Evolutionary conservation across 1,140 invertebrate species (phyloP).

Genomic region (Oryzaephilus surinamensis): DNA sequence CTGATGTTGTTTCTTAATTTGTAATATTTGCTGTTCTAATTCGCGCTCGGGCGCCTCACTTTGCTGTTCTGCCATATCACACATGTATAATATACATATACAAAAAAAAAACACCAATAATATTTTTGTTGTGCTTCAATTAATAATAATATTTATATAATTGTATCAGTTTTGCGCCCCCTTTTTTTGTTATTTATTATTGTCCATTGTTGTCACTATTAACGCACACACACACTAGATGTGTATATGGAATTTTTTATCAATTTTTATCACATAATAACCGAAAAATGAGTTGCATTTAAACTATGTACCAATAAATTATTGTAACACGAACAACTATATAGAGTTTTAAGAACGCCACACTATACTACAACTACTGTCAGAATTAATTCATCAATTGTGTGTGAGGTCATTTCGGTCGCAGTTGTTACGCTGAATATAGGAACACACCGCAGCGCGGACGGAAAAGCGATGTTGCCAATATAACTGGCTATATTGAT

Average conservation of each 20-base stretch:
- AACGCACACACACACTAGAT: constrained; percentile 13
- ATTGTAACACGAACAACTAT: constrained; percentile 7
- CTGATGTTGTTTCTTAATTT: constrained; percentile 60
- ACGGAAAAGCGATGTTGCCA: constrained; percentile 9
- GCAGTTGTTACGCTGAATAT: constrained; percentile 26
- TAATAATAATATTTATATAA: no score
- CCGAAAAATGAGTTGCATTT: no score
- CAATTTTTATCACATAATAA: no score
- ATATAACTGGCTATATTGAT: constrained; percentile 6
- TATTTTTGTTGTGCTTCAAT: no score
- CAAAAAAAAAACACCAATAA: no score
- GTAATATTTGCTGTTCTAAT: constrained; percentile 37
- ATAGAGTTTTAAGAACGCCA: constrained; percentile 15
- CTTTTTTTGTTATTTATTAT: constrained; percentile 19
- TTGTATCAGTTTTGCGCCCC: no score
- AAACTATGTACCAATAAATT: background rate
- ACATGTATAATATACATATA: constrained; percentile 6
- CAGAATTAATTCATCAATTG: constrained; percentile 30
- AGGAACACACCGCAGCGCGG: constrained; percentile 20
- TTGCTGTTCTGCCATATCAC: constrained; percentile 29
- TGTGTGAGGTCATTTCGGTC: constrained; percentile 35
- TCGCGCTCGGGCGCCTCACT: constrained; percentile 33
- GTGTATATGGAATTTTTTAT: no score
- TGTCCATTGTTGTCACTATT: constrained; percentile 26
- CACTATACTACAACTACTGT: constrained; percentile 22